Base-by-base conservation (phyloP, 2,888 invertebrate species). In the Thumatha senex region DNA sequence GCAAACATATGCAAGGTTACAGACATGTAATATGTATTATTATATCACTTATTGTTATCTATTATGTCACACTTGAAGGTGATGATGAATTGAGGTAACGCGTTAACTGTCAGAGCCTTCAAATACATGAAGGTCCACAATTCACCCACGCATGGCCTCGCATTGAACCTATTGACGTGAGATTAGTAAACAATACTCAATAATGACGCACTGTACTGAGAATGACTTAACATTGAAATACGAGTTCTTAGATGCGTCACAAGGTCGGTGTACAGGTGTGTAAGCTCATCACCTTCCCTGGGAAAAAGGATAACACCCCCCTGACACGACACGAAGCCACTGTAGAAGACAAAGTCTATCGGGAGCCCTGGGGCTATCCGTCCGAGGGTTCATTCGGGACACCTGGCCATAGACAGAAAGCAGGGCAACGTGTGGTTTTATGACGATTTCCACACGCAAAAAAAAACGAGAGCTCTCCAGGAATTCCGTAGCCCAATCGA, bases 121-220 rank as follows among this genome's bases (percentile, higher is more conserved):
- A 40, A 39, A 46, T 36, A 24, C 43, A 10, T 35, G 40, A 39
- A 45, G 47, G 39, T 36, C 34, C 39, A 52, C 47, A 47, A 41
- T 30, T 29, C 50, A 33, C 49, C 52, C 41, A 50, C 52, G 24
- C 30, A 31, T 46, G 46, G 34, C 57, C 56, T 57, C 48, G 51
- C 29, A 24, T 24, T 5, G 1, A 46, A 35, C 50, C 50, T 8
- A 31, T 31, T 40, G 46, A 46, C 48, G 48, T 46, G 40, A 40
- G 46, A 24, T 15, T 31, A 34, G 36, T 5, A 24, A 24, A 24
- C 5, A 24, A 24, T 24, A 24, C n/a, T n/a, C n/a, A n/a, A n/a
- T 24, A 24, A 2, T 24, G 18, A 24, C 18, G 18, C 11, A 42
- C 33, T 33, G 33, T 33, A 14, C 15, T 18, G n/a, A 15, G 7